phyloP scores from a whole-genome alignment of 2,113 vertebrate genomes.

The Rhynchopsitta pachyrhyncha region DNA sequence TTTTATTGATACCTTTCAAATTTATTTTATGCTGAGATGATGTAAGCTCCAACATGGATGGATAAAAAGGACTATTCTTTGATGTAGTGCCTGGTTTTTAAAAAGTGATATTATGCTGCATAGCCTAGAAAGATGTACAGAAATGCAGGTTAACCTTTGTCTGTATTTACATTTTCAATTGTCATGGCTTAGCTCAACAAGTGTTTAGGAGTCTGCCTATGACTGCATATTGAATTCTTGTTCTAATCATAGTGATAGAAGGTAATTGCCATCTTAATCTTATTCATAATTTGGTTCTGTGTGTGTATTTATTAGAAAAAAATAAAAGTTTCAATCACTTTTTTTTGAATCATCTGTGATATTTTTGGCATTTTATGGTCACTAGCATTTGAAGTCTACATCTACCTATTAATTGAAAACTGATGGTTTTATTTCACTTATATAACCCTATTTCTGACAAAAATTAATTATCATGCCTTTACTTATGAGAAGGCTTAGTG shows the following conservation, averaged over 20 bases:
- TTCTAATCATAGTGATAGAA: neutral
- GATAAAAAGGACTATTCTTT: neutral
- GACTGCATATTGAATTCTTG: neutral
- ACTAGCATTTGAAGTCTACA: neutral
- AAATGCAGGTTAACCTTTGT: neutral
- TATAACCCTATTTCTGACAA: neutral
- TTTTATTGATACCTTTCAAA: neutral
- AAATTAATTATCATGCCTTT: neutral
- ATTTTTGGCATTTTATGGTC: neutral
- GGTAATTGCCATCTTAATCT: neutral
- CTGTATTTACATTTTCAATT: neutral
- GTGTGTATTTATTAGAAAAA: neutral
- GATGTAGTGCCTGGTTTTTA: neutral
- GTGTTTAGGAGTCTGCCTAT: neutral
- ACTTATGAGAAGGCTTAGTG: neutral
- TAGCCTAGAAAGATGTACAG: neutral
- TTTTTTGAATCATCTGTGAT: neutral
- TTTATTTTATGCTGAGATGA: neutral
- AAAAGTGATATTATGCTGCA: neutral
- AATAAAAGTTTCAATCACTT: neutral
- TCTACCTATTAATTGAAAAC: neutral
- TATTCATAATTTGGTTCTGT: neutral
- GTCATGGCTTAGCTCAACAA: neutral
- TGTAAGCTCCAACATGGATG: neutral
- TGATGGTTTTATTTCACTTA: neutral